Evolutionary conservation across 2,113 vertebrate species (phyloP).

Genomic region (Talpa occidentalis): DNA sequence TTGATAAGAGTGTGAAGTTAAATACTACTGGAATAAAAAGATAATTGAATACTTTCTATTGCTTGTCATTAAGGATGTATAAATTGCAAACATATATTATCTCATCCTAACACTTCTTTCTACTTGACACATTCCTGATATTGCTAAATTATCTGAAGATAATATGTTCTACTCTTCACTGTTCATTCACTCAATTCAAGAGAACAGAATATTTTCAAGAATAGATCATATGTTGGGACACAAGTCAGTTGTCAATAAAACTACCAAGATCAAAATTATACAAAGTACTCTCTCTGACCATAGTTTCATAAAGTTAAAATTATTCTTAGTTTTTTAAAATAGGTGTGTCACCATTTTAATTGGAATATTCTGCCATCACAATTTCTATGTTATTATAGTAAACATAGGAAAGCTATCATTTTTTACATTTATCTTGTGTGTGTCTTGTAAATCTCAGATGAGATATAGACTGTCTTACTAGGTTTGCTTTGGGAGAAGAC

Average conservation of each 20-base stretch:
- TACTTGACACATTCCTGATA: neutral
- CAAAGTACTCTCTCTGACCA: too few species aligned
- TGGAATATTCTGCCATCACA: neutral
- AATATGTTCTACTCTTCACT: neutral
- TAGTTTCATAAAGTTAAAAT: neutral
- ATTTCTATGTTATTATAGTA: neutral
- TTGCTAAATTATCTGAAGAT: neutral
- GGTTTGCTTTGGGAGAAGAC: neutral
- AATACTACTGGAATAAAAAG: neutral
- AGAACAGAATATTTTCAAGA: neutral
- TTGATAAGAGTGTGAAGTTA: neutral
- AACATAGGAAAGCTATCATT: neutral
- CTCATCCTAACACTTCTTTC: conserved; percentile 13
- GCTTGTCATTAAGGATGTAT: neutral
- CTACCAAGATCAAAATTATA: too few species aligned
- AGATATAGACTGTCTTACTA: conserved; percentile 31
- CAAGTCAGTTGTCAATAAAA: too few species aligned
- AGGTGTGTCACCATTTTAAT: neutral
- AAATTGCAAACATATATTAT: conserved; percentile 38
- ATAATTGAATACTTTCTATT: conserved; percentile 31
- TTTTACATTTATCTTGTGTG: neutral
- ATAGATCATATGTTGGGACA: too few species aligned
- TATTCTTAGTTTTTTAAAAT: conserved; percentile 35
- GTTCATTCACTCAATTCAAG: neutral
- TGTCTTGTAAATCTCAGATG: neutral